Evolutionary conservation across 2,113 vertebrate species (phyloP).

Genomic region (Triplophysa siluroides): DNA sequence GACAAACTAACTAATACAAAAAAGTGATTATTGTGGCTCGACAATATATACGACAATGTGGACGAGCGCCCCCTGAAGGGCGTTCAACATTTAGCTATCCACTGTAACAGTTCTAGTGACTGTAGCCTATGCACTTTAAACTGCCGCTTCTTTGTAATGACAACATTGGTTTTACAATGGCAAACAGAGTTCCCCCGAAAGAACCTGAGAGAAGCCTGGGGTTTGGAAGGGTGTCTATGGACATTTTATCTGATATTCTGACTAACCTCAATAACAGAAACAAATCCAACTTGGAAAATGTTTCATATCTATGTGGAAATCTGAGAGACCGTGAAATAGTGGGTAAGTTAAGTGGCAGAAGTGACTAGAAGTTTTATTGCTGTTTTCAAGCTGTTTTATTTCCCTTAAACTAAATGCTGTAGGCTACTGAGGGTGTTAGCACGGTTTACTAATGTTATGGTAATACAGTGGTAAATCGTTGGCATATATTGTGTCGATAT

Average conservation of each 20-base stretch:
- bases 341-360: slow-evolving; percentile 65
- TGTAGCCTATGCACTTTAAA: neutral
- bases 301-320: slow-evolving; percentile 54
- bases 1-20: neutral
- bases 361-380: neutral
- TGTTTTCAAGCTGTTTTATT: neutral
- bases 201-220: slow-evolving; percentile 19
- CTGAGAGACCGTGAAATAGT: slow-evolving; percentile 63
- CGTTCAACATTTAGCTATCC: neutral
- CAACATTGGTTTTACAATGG: neutral
- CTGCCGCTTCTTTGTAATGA: neutral
- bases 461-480: too few relatives aligned
- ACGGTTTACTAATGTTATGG: too few relatives aligned
- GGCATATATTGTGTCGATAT: too few relatives aligned
- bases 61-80: neutral
- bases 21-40: too few relatives aligned
- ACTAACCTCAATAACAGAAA: slow-evolving; percentile 66
- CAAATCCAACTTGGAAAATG: slow-evolving; percentile 58
- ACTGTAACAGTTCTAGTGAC: neutral
- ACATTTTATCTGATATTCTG: slow-evolving; percentile 67
- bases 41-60: too few relatives aligned
- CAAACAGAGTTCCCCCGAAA: neutral
- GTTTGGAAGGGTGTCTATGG: slow-evolving; percentile 63
- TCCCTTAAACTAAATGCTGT: neutral
- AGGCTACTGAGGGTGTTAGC: too few relatives aligned